Base-by-base conservation (phyloP, 2,888 invertebrate genomes). In the Portevinia maculata region DNA sequence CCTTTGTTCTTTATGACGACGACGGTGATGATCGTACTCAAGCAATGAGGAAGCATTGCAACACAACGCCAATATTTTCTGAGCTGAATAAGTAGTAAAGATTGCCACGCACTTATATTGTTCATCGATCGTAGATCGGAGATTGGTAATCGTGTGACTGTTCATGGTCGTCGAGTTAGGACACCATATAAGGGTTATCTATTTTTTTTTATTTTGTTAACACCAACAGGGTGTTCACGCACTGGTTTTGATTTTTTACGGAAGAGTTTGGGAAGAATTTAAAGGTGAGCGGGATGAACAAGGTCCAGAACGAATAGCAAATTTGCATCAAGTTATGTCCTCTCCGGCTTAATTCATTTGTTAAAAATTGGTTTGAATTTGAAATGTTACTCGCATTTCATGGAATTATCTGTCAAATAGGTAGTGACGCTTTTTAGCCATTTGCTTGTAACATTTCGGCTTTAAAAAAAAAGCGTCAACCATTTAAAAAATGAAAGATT, bases 31-130 rank as follows among this genome's bases (percentile, higher is more conserved):
- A 60, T 41, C 48, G 30, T 19, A 30, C 17, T 34, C n/a, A n/a
- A 55, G 65, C 60, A 79, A 79, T 74, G 67, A 79, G 79, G 79
- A 79, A 79, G 67, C 67, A 53, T 53, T 65, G 17, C 37, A 24
- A 65, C 52, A 46, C 39, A n/a, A 60, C 57, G 30, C 53, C 11
- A 55, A 37, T 52, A 46, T 57, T 64, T 7, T 37, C 48, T 6
- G 24, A 7, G 50, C 28, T 21, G 21, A 30, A 5, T 21, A 37
- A n/a, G 48, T 19, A 19, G 44, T 46, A 5, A 48, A 48, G 15
- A 17, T 53, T 21, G 48, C 48, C 59, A 50, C 30, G 39, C 48
- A 48, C 62, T 64, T 70, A 70, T 70, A 76, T 76, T 19, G 60
- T 57, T 70, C 62, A 50, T 57, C 62, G 70, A 78, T 70, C 53